Evolutionary conservation across 1,140 invertebrate genomes (phyloP), one percentile per base, ranked within the genome.

Genomic region (Batillaria attramentaria): DNA sequence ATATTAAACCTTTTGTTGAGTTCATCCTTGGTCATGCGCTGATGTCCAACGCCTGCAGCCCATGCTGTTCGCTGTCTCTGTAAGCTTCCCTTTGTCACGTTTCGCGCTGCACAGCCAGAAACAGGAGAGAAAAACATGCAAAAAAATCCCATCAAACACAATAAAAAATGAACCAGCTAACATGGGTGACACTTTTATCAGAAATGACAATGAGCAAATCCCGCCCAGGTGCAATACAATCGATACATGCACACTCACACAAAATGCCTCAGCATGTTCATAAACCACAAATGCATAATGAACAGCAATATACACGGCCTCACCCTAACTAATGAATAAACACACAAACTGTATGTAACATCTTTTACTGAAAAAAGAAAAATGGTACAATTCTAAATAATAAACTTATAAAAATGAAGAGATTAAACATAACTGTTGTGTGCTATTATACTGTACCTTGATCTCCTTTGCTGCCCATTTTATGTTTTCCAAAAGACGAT

Each of bases 11-110:
- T 86, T 24, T 87, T 74, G 72, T 86, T 83, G 24, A 87, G 72
- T 75, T 88, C 87, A 75, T 84, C 77, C 54, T 83, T 83, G 8
- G 82, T 85, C 39, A 87, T 62, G 18, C 85, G 62, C 46, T 87
- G 78, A 70, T 89, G 86, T 3, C 86, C 86, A 2, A 85, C 74
- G 50, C 83, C 85, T 72, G 86, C 84, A 2, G 84, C 76, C 87
- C 86, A 88, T 1, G 86, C 87, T 33, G 87, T 89, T 66, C 87
- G 83, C 70, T 83, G 79, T 57, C 85, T 82, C 73, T 87, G 85
- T n/a, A 87, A 37, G 74, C 83, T 85, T 20, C 80, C 80, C 69
- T 77, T 80, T 41, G 81, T 81, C n/a, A 85, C 13, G 3, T 54
- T 20, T 13, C 46, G 31, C 35, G 5, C 70, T 72, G 70, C 1